Conservation (phyloP, 2,113 vertebrate genomes). For the Helogale parvula region DNA sequence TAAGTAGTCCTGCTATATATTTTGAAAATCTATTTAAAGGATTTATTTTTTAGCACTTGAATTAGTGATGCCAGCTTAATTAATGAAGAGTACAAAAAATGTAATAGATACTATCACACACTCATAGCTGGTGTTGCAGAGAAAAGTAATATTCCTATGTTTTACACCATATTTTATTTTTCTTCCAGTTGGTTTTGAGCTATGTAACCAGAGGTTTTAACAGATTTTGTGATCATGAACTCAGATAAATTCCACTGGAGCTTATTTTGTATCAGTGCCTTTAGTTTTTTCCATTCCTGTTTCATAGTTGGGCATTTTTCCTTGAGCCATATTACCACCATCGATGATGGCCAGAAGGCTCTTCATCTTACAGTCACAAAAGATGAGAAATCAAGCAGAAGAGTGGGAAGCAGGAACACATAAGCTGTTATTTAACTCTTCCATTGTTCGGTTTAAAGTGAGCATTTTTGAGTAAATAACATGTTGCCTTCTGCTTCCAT, state of each 20-base stretch:
- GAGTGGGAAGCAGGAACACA: background rate
- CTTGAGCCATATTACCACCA: background rate
- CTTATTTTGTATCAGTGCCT: background rate
- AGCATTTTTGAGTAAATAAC: conserved; percentile 61
- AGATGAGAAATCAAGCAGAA: background rate
- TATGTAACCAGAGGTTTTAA: background rate
- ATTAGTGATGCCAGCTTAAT: background rate
- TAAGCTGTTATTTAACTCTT: conserved; percentile 41
- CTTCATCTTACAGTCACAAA: background rate
- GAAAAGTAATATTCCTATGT: background rate
- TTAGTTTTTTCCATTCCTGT: background rate
- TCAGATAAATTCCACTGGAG: background rate
- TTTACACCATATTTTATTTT: background rate
- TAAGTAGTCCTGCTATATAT: background rate
- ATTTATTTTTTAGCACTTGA: background rate
- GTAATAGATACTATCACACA: background rate
- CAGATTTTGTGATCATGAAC: conserved; percentile 19
- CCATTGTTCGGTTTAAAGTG: conserved; percentile 45
- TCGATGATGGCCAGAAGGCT: background rate
- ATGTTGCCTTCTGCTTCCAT: conserved; percentile 57
- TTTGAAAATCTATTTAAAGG: background rate
- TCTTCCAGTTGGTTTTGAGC: background rate
- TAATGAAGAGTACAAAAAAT: background rate
- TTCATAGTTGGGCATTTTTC: background rate
- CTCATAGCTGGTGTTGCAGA: background rate